Evolutionary conservation across 2,113 vertebrate species (phyloP), one percentile per base, ranked within the genome.

Genomic region (Brienomyrus longianalis): DNA sequence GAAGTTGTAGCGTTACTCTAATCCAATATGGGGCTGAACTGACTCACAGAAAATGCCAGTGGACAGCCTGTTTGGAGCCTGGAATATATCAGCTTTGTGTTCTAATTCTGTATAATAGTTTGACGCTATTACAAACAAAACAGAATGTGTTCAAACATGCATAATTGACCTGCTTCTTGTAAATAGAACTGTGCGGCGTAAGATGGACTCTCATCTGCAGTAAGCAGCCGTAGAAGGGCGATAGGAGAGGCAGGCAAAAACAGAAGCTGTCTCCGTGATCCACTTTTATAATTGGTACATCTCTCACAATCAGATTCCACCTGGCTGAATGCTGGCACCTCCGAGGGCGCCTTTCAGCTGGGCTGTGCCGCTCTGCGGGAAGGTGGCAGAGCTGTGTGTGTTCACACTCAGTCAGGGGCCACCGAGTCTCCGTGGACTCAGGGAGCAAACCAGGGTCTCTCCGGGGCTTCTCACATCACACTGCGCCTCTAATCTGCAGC

Each of bases 231-330:
- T 54, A 15, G 90, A 39, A 39, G 39, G 39, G 39, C 39, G 39
- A 85, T 54, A 54, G 89, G 66, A 91, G 90, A 77, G 85, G 88
- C 62, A 5, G 87, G 86, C 27, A 19, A 89, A 89, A 89, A 19
- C 13, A 48, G 74, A 90, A 87, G 89, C 90, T 90, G 87, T 89
- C 86, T 91, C 47, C 74, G 91, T 90, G 74, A 50, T 80, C 84
- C 51, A 88, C 90, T 91, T 92, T 90, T 91, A 93, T 94, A 94
- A 94, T 94, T 93, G 92, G 88, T n/a, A 90, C 91, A 90, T 87
- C 85, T 54, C 48, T 35, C 89, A 89, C 91, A 93, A 92, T 94
- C 92, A 90, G 91, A 91, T 93, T 74, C 90, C 89, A 91, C 88
- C 54, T 56, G 27, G 7, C 86, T 84, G 92, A 93, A 93, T 91